A percentile compares a stretch with the other conserved stretches of the same genome.
Evolutionary conservation across 2,113 vertebrate genomes (phyloP).

Genomic region (Puntigrus tetrazona): DNA sequence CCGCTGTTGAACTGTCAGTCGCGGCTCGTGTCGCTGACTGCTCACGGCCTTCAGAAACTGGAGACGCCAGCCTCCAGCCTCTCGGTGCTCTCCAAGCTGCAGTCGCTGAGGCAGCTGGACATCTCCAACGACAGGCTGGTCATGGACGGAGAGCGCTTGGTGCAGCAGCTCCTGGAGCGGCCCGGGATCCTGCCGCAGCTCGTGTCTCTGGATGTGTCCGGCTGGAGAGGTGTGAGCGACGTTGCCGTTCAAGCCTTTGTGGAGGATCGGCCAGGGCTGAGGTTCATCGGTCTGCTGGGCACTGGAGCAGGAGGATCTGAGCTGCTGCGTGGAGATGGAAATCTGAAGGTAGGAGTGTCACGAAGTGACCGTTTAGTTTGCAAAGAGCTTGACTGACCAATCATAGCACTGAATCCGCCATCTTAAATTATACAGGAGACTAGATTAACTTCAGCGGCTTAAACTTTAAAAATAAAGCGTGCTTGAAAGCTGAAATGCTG

Average conservation of each 20-base stretch:
- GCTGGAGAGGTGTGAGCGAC: conserved; percentile 84
- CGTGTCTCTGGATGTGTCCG: conserved; percentile 90
- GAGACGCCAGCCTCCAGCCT: conserved; percentile 87
- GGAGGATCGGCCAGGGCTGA: conserved; percentile 80
- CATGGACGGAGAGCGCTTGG: conserved; percentile 73
- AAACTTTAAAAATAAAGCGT: no score
- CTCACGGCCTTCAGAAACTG: conserved; percentile 86
- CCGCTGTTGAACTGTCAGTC: conserved; percentile 84
- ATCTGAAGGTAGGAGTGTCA: conserved; percentile 81
- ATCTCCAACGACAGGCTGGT: conserved; percentile 89
- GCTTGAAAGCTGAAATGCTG: no score
- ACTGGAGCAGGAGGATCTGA: conserved; percentile 89
- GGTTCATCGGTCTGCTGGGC: conserved; percentile 89
- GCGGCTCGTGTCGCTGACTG: conserved; percentile 83
- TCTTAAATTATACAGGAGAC: no score
- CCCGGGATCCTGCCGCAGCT: conserved; percentile 85
- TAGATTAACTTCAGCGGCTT: no score
- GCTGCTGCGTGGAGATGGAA: conserved; percentile 81
- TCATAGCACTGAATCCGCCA: no score
- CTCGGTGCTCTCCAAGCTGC: conserved; percentile 85
- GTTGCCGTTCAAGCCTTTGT: conserved; percentile 83
- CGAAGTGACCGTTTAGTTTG: not conserved
- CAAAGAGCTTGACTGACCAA: no score
- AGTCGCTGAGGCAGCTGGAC: conserved; percentile 87
- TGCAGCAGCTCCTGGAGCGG: conserved; percentile 84